A percentile compares a stretch with the other conserved stretches of the same genome.
Conservation (phyloP, 2,113 vertebrate species). For the Phodopus roborovskii region DNA sequence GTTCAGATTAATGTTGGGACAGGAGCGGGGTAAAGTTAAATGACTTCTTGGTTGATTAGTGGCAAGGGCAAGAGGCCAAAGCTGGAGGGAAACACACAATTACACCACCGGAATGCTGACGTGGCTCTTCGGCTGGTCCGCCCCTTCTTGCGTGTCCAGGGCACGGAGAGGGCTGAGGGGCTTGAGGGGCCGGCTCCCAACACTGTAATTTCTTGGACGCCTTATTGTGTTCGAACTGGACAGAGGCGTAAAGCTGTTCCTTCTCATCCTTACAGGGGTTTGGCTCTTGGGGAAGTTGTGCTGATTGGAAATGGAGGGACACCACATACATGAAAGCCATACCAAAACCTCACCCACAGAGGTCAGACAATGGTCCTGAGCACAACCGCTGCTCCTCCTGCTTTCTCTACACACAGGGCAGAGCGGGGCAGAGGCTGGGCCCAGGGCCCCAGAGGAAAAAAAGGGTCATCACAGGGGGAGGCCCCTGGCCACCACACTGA, state of each 20-base stretch:
- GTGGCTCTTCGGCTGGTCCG: slow-evolving; percentile 90
- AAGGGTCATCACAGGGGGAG: not conserved
- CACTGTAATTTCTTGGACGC: slow-evolving; percentile 95
- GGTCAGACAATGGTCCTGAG: slow-evolving; percentile 41
- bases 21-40: slow-evolving; percentile 22
- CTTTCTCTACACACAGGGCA: not conserved
- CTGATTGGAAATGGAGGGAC: slow-evolving; percentile 89
- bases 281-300: slow-evolving; percentile 87
- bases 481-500: not conserved
- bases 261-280: slow-evolving; percentile 91
- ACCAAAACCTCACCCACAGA: slow-evolving; percentile 42
- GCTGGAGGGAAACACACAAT: slow-evolving; percentile 68
- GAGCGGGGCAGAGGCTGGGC: not conserved
- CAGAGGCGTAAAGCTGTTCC: slow-evolving; percentile 97
- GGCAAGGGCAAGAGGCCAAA: slow-evolving; percentile 61
- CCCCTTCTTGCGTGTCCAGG: slow-evolving; percentile 89
- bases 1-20: not conserved
- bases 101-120: slow-evolving; percentile 89
- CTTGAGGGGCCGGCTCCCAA: slow-evolving; percentile 93
- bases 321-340: slow-evolving; percentile 81
- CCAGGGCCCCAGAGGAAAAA: not conserved
- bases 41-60: slow-evolving; percentile 68
- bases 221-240: slow-evolving; percentile 94
- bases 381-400: slow-evolving; percentile 33
- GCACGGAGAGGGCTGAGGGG: slow-evolving; percentile 88